Evolutionary conservation across 2,797 vertebrate species (phyloP).

Genomic region (Coranthus polyacanthus): DNA sequence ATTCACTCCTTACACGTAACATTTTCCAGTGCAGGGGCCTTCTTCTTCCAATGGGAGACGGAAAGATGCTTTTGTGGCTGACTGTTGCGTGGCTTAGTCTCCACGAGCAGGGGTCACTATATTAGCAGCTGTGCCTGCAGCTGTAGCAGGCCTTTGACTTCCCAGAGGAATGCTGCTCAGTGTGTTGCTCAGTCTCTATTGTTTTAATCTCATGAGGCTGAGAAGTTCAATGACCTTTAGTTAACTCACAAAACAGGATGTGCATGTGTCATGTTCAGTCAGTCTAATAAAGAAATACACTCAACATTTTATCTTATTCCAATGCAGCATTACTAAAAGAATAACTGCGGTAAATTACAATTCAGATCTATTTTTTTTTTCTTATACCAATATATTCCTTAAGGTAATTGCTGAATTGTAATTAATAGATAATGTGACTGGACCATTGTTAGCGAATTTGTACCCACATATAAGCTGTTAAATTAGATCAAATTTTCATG

Average conservation of each 20-base stretch:
- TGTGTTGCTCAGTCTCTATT: constrained; percentile 53
- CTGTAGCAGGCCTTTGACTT: constrained; percentile 65
- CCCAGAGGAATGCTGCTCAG: constrained; percentile 57
- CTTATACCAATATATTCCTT: no score
- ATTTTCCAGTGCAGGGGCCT: constrained; percentile 41
- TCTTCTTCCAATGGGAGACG: constrained; percentile 37
- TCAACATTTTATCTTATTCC: no score
- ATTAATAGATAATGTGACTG: no score
- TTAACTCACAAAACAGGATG: constrained; percentile 49
- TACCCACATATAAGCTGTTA: no score
- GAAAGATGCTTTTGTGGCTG: constrained; percentile 32
- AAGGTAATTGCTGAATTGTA: no score
- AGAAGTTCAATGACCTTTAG: constrained; percentile 55
- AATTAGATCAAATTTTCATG: no score
- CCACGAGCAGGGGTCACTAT: constrained; percentile 49
- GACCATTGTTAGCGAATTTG: no score
- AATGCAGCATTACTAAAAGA: no score
- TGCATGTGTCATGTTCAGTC: constrained; percentile 44
- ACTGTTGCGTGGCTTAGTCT: constrained; percentile 45
- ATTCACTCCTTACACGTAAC: constrained; percentile 25
- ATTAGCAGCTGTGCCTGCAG: constrained; percentile 74
- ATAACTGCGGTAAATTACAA: neutral
- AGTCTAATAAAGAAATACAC: constrained; percentile 15
- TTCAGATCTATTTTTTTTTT: neutral
- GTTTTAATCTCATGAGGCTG: constrained; percentile 58